Percentiles rank a stretch among this genome's conserved stretches.
Evolutionary conservation across 2,797 vertebrate species (phyloP).

Genomic region (Morus bassanus): DNA sequence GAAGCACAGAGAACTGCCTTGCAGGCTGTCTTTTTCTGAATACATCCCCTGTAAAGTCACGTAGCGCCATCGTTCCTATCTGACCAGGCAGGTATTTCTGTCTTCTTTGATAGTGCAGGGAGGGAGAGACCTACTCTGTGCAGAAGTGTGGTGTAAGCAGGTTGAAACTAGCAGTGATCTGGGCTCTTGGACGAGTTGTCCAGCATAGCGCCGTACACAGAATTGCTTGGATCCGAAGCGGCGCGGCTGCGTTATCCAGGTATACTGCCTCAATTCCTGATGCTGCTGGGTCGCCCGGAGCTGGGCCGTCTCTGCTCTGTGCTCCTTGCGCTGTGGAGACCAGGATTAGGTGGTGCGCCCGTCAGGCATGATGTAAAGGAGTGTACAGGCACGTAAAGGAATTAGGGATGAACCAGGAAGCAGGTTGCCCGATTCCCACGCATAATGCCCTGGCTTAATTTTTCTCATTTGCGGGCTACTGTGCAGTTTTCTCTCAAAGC

Average conservation of each 20-base stretch:
- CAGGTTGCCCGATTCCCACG: too few relatives aligned
- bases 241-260: accelerated
- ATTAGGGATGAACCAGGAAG: neutral
- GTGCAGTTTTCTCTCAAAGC: neutral
- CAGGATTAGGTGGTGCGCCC: neutral
- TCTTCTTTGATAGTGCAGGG: neutral
- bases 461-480: neutral
- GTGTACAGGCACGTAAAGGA: accelerated
- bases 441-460: neutral
- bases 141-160: accelerated
- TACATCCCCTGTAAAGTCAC: neutral
- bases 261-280: accelerated
- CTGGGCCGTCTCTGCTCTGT: accelerated
- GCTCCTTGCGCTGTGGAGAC: neutral
- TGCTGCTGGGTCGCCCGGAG: neutral
- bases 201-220: accelerated
- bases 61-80: neutral
- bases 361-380: accelerated
- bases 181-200: accelerated
- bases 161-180: accelerated
- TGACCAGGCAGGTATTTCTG: neutral
- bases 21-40: neutral
- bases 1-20: neutral
- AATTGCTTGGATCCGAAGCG: accelerated
- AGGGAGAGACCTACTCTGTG: neutral